Evolutionary conservation across 2,888 invertebrate species (phyloP).

Genomic region (Pseudococcus viburni): DNA sequence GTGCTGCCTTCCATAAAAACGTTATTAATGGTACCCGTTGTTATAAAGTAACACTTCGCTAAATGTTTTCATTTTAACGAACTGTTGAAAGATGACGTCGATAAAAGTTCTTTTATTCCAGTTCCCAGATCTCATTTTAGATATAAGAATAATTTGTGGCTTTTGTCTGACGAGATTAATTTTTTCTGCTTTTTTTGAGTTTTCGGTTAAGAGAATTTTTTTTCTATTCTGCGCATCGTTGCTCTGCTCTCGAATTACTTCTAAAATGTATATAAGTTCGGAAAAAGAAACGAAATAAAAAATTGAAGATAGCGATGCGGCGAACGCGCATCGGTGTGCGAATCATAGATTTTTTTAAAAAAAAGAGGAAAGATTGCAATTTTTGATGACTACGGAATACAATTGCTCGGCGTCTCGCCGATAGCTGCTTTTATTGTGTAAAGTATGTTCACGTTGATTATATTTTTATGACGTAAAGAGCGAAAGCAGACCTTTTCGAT

Average conservation of each 20-base stretch:
- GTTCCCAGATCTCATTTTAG: slow-evolving; percentile 65
- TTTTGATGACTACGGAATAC: slow-evolving; percentile 40
- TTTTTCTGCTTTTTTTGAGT: slow-evolving; percentile 50
- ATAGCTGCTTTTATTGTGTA: slow-evolving; percentile 9
- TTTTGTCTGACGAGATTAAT: slow-evolving; percentile 63
- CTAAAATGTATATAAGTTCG: not conserved
- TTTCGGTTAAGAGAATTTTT: slow-evolving; percentile 2
- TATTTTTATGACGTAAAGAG: slow-evolving; percentile 21
- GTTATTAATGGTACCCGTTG: slow-evolving; percentile 65
- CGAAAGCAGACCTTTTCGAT: slow-evolving; percentile 16
- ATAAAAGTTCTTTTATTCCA: slow-evolving; percentile 64
- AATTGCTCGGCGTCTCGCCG: slow-evolving; percentile 20
- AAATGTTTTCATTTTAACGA: slow-evolving; percentile 65
- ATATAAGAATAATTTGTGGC: slow-evolving; percentile 63
- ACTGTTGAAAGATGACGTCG: slow-evolving; percentile 55
- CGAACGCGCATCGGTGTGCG: not conserved
- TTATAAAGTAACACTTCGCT: slow-evolving; percentile 65
- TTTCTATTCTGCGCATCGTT: slow-evolving; percentile 29
- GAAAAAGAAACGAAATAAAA: slow-evolving; percentile 7
- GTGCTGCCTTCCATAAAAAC: slow-evolving; percentile 62
- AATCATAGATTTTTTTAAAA: not conserved
- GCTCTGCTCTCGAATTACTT: not conserved
- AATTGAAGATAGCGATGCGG: slow-evolving; percentile 43
- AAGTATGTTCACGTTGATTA: slow-evolving; percentile 43
- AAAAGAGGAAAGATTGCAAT: slow-evolving; percentile 16